Base-by-base conservation (phyloP, 2,113 vertebrate genomes). In the Galbula dea region DNA sequence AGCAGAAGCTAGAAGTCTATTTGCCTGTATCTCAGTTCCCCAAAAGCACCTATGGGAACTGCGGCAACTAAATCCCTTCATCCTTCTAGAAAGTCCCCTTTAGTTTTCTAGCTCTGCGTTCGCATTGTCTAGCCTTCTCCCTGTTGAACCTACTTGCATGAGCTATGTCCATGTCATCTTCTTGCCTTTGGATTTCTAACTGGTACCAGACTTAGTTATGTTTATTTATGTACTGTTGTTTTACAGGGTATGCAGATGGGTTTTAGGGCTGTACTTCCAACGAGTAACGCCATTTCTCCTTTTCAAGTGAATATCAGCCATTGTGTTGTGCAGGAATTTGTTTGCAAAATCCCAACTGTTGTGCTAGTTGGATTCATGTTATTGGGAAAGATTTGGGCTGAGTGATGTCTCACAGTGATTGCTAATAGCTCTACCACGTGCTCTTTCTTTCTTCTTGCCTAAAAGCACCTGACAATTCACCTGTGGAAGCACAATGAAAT, bases 401-500 rank as follows among this genome's bases (percentile, higher is more conserved):
- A 90, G 41, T 45, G 43, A 59, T 11, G 9, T 36, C 67, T 76
- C 32, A 18, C 37, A 45, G 52, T 49, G 68, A 52, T 87, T 39
- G 52, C 69, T 94, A 63, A 94, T 30, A 66, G 52, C 81, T 71
- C 45, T n/a, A 14, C 30, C 41, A 39, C 27, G 6, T 45, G 18
- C 68, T 69, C 63, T 90, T 68, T 32, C 75, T 79, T 80, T 55
- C 41, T 86, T 68, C 63, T 39, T 78, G 55, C 76, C 14, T 84
- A 4, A 63, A 96, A 99, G 99, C 98, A 98, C 93, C 97, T 99
- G 96, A 98, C 98, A 2, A 68, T 96, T 72, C 98, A 99, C 97
- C 97, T 99, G 89, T 98, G 98, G 97, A 99, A 98, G 96, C 99
- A 99, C 97, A 97, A 98, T 7, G 99, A 99, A 83, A 97, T 98